phyloP scores from a whole-genome alignment of 2,113 vertebrate species.

The Megalops atlanticus region DNA sequence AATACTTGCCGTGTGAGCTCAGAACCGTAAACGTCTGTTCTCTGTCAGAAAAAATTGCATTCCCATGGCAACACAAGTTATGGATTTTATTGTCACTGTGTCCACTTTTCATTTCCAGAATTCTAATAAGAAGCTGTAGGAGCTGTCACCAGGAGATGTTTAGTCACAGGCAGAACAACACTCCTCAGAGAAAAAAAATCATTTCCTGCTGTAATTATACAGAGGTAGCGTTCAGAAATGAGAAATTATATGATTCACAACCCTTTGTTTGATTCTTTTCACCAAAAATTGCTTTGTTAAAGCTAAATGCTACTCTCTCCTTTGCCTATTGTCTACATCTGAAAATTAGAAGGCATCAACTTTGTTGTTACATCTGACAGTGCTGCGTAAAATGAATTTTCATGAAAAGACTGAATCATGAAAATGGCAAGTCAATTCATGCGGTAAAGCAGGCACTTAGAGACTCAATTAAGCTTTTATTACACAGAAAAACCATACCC shows the following conservation, averaged over 20 bases:
- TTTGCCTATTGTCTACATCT: not conserved
- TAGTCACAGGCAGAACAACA: not conserved
- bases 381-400: not conserved
- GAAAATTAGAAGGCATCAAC: not conserved
- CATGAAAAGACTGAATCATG: not conserved
- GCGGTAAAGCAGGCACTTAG: not conserved
- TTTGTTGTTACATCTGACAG: conserved; percentile 9
- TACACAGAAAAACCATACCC: not conserved
- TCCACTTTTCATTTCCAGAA: not conserved
- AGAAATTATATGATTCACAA: not conserved
- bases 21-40: not conserved
- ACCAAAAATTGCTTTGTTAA: not conserved
- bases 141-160: conserved; percentile 4
- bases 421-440: not conserved
- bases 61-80: not conserved
- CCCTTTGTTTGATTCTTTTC: not conserved
- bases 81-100: not conserved
- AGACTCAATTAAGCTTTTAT: not conserved
- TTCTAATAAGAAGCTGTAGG: not conserved
- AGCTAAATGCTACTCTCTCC: not conserved
- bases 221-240: not conserved
- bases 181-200: not conserved
- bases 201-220: not conserved
- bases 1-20: not conserved
- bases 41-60: not conserved